Percentiles rank a stretch among this genome's conserved stretches.
Evolutionary conservation across 2,888 invertebrate genomes (phyloP).

Genomic region (Hydroisotoma schaefferi): DNA sequence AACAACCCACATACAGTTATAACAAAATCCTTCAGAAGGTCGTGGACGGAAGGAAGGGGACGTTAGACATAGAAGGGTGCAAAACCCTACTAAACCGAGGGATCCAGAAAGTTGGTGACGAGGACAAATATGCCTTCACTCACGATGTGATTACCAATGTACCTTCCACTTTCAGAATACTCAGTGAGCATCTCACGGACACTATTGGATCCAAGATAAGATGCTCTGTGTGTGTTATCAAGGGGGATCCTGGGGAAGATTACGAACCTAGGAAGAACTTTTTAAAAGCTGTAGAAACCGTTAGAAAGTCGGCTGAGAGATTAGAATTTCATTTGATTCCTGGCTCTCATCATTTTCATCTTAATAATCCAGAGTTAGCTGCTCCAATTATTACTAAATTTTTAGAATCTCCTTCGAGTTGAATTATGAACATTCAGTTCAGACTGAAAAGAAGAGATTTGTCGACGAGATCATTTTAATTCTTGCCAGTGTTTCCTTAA

Average conservation of each 20-base stretch:
- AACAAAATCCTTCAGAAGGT: constrained; percentile 29
- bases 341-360: constrained; percentile 49
- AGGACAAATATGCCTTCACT: constrained; percentile 17
- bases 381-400: constrained; percentile 20
- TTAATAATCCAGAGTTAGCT: constrained; percentile 48
- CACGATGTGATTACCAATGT: constrained; percentile 31
- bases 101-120: background rate
- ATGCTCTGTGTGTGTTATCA: constrained; percentile 50
- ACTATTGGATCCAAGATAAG: constrained; percentile 46
- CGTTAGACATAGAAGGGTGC: constrained; percentile 38
- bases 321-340: constrained; percentile 47
- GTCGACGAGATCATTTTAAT: no score
- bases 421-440: no score
- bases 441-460: no score
- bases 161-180: constrained; percentile 23
- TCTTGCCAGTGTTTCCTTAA: no score
- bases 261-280: constrained; percentile 45
- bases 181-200: constrained; percentile 15
- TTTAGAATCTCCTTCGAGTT: constrained; percentile 1
- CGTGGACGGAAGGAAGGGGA: constrained; percentile 29
- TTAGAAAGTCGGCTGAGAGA: constrained; percentile 20
- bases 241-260: constrained; percentile 49
- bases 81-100: constrained; percentile 41
- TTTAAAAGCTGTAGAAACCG: constrained; percentile 41
- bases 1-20: constrained; percentile 35